Evolutionary conservation across 2,888 invertebrate genomes (phyloP), one percentile per base, ranked within the genome.

Genomic region (Rotaria macrura): DNA sequence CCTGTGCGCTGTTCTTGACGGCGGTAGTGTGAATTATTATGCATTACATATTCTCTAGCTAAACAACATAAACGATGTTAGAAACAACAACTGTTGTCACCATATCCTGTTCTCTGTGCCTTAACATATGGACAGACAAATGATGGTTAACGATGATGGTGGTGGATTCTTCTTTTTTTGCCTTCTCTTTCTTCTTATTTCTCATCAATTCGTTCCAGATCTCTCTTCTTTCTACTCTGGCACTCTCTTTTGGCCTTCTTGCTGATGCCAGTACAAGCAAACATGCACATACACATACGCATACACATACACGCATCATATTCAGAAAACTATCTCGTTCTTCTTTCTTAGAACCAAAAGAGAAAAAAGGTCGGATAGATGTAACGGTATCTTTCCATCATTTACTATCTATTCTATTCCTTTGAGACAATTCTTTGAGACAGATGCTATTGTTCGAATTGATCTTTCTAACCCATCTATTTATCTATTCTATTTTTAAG

Each of bases 41-140:
- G 65, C 65, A 65, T 65, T 65, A 5, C 65, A 65, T n/a, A n/a
- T 65, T 65, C 38, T 65, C 29, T 29, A 20, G 65, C 34, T 34
- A 65, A 20, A 20, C 65, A 65, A 65, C 20, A 65, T 65, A 17
- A 65, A 65, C 34, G 29, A 34, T 65, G 65, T 65, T 65, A 7
- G 65, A 20, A 65, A 38, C 65, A 65, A 65, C 65, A 65, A 65
- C 65, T 65, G 65, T 65, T 65, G 65, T 65, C 65, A 65, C 34
- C 34, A 65, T 65, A 34, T 38, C 65, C 65, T 34, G 65, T 65
- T 65, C 65, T 65, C 29, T 65, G 20, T 34, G 29, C 34, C 34
- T 65, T 65, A 65, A 29, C 65, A 65, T 65, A 65, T 65, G 65
- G 65, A 34, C 65, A 65, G 65, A 65, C 29, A 65, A 65, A 34